Base-by-base conservation (phyloP, 2,113 vertebrate species). In the Austrofundulus limnaeus region DNA sequence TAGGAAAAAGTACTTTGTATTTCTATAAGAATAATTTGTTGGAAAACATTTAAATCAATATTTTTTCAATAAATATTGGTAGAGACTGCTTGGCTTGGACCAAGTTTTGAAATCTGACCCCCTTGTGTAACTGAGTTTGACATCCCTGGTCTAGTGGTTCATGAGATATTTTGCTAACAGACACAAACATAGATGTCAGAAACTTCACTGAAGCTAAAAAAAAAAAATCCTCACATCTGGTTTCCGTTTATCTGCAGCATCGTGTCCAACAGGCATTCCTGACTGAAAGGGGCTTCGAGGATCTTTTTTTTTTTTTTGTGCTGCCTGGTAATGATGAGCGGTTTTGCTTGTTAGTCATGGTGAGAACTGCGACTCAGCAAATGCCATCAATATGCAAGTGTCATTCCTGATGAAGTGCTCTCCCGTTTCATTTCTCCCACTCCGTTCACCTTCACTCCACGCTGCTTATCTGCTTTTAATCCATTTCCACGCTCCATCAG, bases 401-500 rank as follows among this genome's bases (percentile, higher is more conserved):
- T 83, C 78, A 69, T 75, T 54, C 15, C 80, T 79, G 80, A 86
- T 82, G 60, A 83, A 84, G 77, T 77, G 78, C 75, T 77, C 66
- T 56, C 55, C 43, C 56, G 31, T 42, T 48, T 42, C 34, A 37
- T 72, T 47, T 61, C 31, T 49, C 49, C 43, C 45, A 28, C 66
- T 28, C 25, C 16, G 39, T 69, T 72, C 57, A 58, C 66, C 59
- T 63, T 68, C 58, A 19, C 67, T 73, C 54, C 71, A 57, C 60
- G 77, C 66, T 21, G 53, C 81, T 86, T 77, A 78, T 85, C 78
- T 82, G 81, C 75, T 63, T 70, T 79, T 55, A 90, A 90, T 89
- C 72, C 65, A 87, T 90, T 90, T 89, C 74, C 85, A 86, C 48
- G 72, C 80, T 88, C 82, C 63, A 89, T 91, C 88, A 87, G 76